phyloP scores from a whole-genome alignment of 2,113 vertebrate genomes.

The Myrmecobius fasciatus region DNA sequence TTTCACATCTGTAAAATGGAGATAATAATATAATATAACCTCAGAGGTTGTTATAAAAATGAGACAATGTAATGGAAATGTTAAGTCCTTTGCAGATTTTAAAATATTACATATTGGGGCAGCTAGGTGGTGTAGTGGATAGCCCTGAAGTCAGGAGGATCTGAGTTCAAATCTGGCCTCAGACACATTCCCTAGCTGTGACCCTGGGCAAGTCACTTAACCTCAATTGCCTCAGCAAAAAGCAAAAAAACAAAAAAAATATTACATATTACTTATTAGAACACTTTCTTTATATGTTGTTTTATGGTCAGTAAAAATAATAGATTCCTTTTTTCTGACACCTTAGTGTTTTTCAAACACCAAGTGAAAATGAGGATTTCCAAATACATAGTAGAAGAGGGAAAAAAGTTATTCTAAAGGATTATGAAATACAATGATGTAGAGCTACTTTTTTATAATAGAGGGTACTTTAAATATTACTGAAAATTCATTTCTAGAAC shows the following conservation, averaged over 20 bases:
- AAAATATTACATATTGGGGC: not conserved
- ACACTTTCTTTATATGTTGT: not conserved
- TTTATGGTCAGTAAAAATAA: not conserved
- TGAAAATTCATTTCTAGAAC: conserved; percentile 6
- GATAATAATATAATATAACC: not conserved
- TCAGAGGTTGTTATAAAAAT: not conserved
- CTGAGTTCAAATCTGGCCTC: too few species aligned
- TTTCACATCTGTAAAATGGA: not conserved
- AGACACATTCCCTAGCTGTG: too few species aligned
- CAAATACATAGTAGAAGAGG: too few species aligned
- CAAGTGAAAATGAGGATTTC: not conserved
- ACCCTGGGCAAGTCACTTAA: too few species aligned
- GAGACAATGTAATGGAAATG: not conserved
- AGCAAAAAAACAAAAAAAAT: too few species aligned
- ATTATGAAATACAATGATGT: not conserved
- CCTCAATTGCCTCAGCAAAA: too few species aligned
- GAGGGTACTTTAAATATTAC: not conserved
- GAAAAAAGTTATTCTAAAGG: not conserved
- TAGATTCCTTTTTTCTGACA: not conserved
- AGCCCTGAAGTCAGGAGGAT: too few species aligned
- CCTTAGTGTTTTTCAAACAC: not conserved
- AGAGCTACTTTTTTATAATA: not conserved
- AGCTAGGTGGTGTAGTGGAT: too few species aligned
- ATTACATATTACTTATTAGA: not conserved
- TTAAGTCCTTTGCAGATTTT: not conserved